Evolutionary conservation across 2,888 invertebrate genomes (phyloP).

Genomic region (Poecilus cupreus): DNA sequence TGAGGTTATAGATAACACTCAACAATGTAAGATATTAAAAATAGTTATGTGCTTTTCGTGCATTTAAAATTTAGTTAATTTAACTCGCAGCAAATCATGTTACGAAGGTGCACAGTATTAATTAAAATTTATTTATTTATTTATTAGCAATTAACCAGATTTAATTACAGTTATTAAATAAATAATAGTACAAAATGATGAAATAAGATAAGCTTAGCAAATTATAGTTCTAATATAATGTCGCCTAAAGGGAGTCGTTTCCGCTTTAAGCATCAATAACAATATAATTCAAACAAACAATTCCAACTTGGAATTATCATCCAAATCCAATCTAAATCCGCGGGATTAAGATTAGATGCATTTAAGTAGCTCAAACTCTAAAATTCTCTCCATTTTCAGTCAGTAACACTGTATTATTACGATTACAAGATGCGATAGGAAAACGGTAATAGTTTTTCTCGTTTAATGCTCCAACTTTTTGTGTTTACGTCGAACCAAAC

Average conservation of each 20-base stretch:
- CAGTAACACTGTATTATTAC: constrained; percentile 8
- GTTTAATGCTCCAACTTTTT: constrained; percentile 32
- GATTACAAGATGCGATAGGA: constrained; percentile 35
- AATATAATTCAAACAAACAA: not conserved
- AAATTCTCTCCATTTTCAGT: constrained; percentile 1
- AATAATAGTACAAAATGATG: too few species aligned
- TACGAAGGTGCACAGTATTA: too few species aligned
- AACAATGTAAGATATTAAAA: too few species aligned
- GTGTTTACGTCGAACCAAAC: not conserved
- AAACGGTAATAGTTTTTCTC: constrained; percentile 46
- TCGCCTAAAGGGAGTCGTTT: not conserved
- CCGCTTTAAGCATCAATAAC: not conserved
- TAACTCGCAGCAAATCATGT: too few species aligned
- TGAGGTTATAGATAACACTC: too few species aligned
- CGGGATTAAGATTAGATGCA: not conserved
- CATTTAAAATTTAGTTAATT: too few species aligned
- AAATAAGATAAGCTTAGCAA: not conserved
- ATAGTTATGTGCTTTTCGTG: too few species aligned
- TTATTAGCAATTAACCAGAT: too few species aligned
- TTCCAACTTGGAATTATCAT: not conserved
- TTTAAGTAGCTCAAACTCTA: not conserved
- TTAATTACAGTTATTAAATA: too few species aligned
- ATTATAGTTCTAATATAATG: not conserved
- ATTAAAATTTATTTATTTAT: too few species aligned
- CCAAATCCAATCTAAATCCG: not conserved